Percentiles rank a stretch among this genome's conserved stretches.
Evolutionary conservation across 2,888 invertebrate species (phyloP).

Genomic region (Therioaphis trifolii): DNA sequence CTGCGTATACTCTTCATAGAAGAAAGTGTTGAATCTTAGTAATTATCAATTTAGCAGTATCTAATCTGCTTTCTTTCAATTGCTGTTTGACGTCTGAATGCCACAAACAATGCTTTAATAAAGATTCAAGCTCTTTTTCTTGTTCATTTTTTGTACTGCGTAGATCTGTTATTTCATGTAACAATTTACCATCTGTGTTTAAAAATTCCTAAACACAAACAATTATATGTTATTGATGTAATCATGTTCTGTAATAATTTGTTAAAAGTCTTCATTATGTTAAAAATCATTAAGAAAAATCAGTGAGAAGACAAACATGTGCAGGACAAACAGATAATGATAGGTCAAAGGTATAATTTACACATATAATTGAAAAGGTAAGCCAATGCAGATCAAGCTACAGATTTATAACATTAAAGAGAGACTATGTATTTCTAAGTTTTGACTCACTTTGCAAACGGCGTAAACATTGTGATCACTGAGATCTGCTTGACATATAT

Average conservation of each 20-base stretch:
- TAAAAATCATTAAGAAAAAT: no score
- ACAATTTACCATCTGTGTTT: background rate
- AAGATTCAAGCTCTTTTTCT: constrained; percentile 18
- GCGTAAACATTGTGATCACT: constrained; percentile 55
- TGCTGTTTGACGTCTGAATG: background rate
- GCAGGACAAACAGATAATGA: no score
- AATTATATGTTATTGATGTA: no score
- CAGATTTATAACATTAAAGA: background rate
- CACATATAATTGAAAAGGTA: no score
- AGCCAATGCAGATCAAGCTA: no score
- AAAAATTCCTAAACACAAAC: constrained; percentile 50
- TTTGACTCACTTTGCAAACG: constrained; percentile 48
- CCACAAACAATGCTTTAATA: constrained; percentile 35
- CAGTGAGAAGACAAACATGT: no score
- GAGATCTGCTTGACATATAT: constrained; percentile 23
- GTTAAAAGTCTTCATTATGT: no score
- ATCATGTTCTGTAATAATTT: no score
- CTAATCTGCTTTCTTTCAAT: constrained; percentile 28
- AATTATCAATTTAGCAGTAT: constrained; percentile 40
- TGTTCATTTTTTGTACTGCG: background rate
- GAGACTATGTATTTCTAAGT: background rate
- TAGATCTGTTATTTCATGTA: constrained; percentile 21
- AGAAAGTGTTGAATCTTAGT: constrained; percentile 12
- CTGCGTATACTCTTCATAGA: no score
- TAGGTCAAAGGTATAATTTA: no score